These are phyloP conservation scores for Glaucomys volans DNA, from an alignment of 2,113 vertebrate species.

Conservation along the genomic window DNA sequence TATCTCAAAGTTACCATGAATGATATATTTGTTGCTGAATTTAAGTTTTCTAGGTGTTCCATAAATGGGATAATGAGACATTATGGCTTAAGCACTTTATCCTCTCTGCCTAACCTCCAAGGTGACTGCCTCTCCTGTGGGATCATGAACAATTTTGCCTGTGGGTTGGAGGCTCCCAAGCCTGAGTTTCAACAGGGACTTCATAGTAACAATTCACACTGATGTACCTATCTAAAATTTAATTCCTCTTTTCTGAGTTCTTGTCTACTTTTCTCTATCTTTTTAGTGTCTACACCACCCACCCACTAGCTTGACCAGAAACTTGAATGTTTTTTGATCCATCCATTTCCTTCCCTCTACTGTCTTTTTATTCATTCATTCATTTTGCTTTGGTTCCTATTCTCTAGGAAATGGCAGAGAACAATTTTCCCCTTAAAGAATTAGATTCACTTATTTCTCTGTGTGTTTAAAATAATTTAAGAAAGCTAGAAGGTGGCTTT, in stretches of 20 bases:
- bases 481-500: background rate
- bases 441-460: background rate
- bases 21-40: too few species aligned
- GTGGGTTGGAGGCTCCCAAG: background rate
- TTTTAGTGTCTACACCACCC: fast-evolving
- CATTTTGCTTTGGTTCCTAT: background rate
- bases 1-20: too few species aligned
- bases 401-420: background rate
- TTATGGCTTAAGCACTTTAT: too few species aligned
- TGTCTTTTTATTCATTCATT: background rate
- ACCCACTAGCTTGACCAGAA: background rate
- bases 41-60: too few species aligned
- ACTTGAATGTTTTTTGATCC: background rate
- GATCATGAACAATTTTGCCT: background rate
- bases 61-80: too few species aligned
- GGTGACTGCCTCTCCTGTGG: fast-evolving
- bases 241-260: background rate
- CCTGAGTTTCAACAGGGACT: background rate
- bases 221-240: too few species aligned
- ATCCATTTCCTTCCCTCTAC: background rate
- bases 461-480: background rate
- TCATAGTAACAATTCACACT: background rate
- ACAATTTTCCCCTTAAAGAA: background rate
- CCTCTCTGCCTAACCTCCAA: fast-evolving
- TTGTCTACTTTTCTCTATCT: background rate